phyloP scores from a whole-genome alignment of 2,797 vertebrate genomes.

The Diceros bicornis region DNA sequence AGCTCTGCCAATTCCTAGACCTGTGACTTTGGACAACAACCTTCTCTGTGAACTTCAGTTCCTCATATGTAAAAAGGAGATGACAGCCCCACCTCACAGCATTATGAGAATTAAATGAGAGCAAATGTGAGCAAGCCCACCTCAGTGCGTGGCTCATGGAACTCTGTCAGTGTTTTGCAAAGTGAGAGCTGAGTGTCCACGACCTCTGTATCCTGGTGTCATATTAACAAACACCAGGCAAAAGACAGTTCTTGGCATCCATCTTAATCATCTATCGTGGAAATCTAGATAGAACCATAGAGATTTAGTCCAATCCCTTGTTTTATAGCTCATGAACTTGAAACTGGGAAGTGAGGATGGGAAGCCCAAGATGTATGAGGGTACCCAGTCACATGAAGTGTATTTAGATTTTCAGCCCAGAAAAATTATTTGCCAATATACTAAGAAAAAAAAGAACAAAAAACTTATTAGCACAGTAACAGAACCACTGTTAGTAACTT shows the following conservation, averaged over 20 bases:
- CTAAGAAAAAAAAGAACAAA: background rate
- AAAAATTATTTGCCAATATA: background rate
- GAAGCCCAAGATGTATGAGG: background rate
- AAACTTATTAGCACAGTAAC: background rate
- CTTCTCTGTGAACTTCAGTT: background rate
- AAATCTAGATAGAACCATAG: constrained; percentile 37
- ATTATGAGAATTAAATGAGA: background rate
- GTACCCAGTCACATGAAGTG: background rate
- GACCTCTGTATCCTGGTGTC: background rate
- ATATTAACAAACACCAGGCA: background rate
- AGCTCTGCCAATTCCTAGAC: background rate
- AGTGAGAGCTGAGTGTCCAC: background rate
- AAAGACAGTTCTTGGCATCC: background rate
- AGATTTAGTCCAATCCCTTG: background rate
- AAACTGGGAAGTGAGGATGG: background rate
- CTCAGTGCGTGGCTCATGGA: background rate
- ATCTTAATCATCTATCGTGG: background rate
- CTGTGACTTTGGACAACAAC: background rate
- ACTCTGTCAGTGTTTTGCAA: background rate
- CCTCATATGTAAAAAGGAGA: background rate
- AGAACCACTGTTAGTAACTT: background rate
- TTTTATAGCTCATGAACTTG: constrained; percentile 19
- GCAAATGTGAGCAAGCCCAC: background rate
- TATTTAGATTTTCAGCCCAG: background rate
- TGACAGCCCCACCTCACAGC: background rate